A percentile compares a stretch with the other conserved stretches of the same genome.
Conservation (phyloP, 2,888 invertebrate species). For the Dione juno region DNA sequence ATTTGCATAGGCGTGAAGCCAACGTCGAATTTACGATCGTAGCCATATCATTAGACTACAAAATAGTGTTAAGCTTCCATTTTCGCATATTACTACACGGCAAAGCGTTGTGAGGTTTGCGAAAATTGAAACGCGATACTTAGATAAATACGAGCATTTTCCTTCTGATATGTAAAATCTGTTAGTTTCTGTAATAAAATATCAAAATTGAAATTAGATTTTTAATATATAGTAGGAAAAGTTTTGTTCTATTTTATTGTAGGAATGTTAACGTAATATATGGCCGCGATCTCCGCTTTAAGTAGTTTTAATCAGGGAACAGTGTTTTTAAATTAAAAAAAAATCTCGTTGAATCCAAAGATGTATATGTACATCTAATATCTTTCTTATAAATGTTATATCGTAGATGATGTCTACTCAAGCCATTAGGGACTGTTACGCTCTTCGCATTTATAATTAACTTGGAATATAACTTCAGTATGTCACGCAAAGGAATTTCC, state of each 20-base stretch:
- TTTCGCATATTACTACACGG: constrained; percentile 43
- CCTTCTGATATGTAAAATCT: background rate
- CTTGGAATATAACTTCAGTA: constrained; percentile 15
- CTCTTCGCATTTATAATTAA: constrained; percentile 24
- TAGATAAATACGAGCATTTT: constrained; percentile 15
- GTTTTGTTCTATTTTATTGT: background rate
- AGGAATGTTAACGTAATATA: background rate
- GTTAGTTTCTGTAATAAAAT: background rate
- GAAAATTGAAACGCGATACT: constrained; percentile 2
- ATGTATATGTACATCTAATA: too few species aligned
- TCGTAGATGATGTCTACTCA: constrained; percentile 18
- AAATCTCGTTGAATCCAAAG: background rate
- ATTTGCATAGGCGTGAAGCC: constrained; percentile 39
- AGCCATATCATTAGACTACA: constrained; percentile 67
- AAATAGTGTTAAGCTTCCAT: constrained; percentile 57
- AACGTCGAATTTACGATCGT: constrained; percentile 63
- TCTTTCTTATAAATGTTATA: constrained; percentile 16
- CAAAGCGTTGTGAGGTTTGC: background rate
- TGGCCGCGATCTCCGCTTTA: constrained; percentile 21
- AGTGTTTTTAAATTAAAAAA: background rate
- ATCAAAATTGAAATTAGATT: background rate
- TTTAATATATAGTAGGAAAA: background rate
- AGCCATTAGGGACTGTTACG: constrained; percentile 23
- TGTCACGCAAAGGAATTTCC: constrained; percentile 29
- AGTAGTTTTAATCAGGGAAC: background rate